Percentiles rank a stretch among this genome's conserved stretches.
phyloP scores from a whole-genome alignment of 2,797 vertebrate species.

The Argyrosomus regius region DNA sequence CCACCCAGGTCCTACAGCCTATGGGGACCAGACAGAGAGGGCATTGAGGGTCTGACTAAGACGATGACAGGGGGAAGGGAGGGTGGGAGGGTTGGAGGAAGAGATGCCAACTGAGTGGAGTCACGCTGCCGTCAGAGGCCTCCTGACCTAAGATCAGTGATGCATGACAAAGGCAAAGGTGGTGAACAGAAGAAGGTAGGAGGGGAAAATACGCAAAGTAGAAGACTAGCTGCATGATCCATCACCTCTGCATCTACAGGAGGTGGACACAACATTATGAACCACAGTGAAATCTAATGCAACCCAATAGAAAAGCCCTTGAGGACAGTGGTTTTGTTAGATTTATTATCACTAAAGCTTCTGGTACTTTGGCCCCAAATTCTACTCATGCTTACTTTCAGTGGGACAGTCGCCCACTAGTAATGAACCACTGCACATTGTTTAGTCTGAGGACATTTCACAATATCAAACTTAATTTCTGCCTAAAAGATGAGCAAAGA shows the following conservation, averaged over 20 bases:
- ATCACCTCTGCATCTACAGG: not conserved
- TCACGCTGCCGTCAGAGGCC: constrained; percentile 76
- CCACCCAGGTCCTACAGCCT: constrained; percentile 61
- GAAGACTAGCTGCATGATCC: not conserved
- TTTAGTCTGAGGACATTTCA: not conserved
- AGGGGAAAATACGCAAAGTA: not conserved
- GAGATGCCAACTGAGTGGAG: constrained; percentile 82
- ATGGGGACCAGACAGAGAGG: constrained; percentile 80
- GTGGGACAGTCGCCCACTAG: not conserved
- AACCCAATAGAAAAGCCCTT: not conserved
- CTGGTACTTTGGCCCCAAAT: not conserved
- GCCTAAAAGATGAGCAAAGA: not conserved
- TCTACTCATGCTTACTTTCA: not conserved
- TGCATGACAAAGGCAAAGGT: constrained; percentile 47
- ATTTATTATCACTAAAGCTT: constrained; percentile 3
- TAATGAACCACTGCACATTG: not conserved
- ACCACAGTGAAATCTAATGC: not conserved
- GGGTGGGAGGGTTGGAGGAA: constrained; percentile 40
- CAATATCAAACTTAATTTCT: not conserved
- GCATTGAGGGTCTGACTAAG: constrained; percentile 80
- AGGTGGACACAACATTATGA: not conserved
- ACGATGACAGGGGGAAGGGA: constrained; percentile 59
- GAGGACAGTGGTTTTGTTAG: not conserved
- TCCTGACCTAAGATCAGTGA: constrained; percentile 55
- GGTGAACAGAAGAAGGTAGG: constrained; percentile 13